Conservation (phyloP, 2,888 invertebrate genomes). For the Chaetogeoica ovagalla region DNA sequence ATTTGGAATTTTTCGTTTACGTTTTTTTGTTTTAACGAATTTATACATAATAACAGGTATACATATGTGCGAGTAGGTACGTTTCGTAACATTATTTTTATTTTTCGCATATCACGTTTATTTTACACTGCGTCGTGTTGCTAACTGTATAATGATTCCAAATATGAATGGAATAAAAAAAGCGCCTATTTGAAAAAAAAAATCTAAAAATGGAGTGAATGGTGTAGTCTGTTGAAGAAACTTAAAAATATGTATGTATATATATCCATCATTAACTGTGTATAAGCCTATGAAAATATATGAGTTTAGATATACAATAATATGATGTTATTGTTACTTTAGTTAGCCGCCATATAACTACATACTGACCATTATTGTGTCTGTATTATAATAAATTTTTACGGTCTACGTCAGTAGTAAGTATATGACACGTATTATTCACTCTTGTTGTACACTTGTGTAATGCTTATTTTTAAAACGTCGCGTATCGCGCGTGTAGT, state of each 20-base stretch:
- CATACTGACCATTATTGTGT: not conserved
- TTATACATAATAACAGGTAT: not conserved
- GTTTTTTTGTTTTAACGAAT: not conserved
- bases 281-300: not conserved
- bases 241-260: not conserved
- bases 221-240: not conserved
- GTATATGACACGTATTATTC: not conserved
- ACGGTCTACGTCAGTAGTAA: not conserved
- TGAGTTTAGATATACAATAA: not conserved
- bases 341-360: not conserved
- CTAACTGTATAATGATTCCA: not conserved
- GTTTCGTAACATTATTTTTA: slow-evolving; percentile 29
- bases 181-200: slow-evolving; percentile 7
- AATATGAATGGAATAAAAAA: slow-evolving; percentile 10
- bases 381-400: not conserved
- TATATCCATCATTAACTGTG: not conserved
- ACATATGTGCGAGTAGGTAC: not conserved
- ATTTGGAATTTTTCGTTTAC: slow-evolving; percentile 2
- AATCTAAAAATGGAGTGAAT: slow-evolving; percentile 44
- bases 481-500: not conserved
- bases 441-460: not conserved
- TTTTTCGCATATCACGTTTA: not conserved
- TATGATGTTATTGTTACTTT: not conserved
- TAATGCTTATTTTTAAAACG: not conserved
- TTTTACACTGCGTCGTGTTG: not conserved